phyloP scores from a whole-genome alignment of 1,140 invertebrate genomes.

The Drosophila albomicans region DNA sequence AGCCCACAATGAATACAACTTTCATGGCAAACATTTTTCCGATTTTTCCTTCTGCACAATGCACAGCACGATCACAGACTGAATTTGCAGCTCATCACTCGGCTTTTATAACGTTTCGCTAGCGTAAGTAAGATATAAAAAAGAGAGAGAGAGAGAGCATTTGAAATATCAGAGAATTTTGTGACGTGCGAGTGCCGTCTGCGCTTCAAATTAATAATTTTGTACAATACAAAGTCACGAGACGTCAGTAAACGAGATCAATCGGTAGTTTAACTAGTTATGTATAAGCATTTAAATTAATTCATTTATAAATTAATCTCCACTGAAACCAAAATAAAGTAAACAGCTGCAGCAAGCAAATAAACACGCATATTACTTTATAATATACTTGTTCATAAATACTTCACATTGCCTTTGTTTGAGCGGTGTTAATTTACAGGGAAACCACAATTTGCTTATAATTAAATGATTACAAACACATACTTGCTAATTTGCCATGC shows the following conservation, averaged over 20 bases:
- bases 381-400: neutral
- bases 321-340: neutral
- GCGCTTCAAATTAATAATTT: too few relatives aligned
- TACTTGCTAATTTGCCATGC: slow-evolving; percentile 4
- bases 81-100: too few relatives aligned
- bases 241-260: neutral
- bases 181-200: too few relatives aligned
- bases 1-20: too few relatives aligned
- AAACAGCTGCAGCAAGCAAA: neutral
- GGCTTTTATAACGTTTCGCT: too few relatives aligned
- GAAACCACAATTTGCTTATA: slow-evolving; percentile 1
- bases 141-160: too few relatives aligned
- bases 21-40: too few relatives aligned
- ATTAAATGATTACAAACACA: slow-evolving; percentile 1
- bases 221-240: too few relatives aligned
- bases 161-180: too few relatives aligned
- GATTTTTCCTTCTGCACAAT: too few relatives aligned
- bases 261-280: neutral
- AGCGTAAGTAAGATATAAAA: too few relatives aligned
- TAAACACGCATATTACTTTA: neutral
- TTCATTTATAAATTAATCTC: neutral
- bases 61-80: too few relatives aligned
- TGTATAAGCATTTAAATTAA: neutral
- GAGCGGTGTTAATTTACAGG: neutral
- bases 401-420: neutral